A percentile compares a stretch with the other conserved stretches of the same genome.
phyloP scores from a whole-genome alignment of 1,140 invertebrate species.

The Tetragonula clypearis region DNA sequence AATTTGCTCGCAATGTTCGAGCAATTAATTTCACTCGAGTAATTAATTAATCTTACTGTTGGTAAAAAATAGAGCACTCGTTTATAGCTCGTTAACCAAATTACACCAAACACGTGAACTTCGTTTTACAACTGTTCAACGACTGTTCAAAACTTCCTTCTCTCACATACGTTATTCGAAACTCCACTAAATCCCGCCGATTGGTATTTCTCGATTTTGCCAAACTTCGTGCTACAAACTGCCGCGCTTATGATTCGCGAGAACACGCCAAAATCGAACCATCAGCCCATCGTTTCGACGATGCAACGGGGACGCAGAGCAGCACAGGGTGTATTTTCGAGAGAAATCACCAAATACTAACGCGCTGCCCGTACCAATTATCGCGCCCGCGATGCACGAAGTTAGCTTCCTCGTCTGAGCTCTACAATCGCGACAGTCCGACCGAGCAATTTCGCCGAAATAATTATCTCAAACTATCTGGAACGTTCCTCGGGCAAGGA shows the following conservation, averaged over 20 bases:
- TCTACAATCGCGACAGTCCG: background rate
- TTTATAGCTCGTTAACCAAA: background rate
- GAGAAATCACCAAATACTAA: slow-evolving; percentile 7
- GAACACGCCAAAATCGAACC: too few relatives aligned
- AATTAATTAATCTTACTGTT: too few relatives aligned
- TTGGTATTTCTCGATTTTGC: background rate
- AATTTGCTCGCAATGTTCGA: too few relatives aligned
- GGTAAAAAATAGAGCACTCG: too few relatives aligned
- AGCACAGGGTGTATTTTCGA: too few relatives aligned
- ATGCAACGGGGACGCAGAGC: too few relatives aligned
- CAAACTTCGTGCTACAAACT: too few relatives aligned
- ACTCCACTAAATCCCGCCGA: background rate
- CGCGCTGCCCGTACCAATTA: background rate
- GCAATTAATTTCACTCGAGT: background rate
- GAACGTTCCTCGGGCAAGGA: background rate
- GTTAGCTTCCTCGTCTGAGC: background rate
- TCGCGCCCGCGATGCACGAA: background rate
- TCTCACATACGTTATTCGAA: background rate
- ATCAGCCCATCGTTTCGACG: too few relatives aligned
- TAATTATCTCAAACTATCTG: slow-evolving; percentile 4
- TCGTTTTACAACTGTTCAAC: too few relatives aligned
- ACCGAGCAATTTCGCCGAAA: slow-evolving; percentile 27
- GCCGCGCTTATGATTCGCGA: background rate
- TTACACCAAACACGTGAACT: too few relatives aligned
- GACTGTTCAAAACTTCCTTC: too few relatives aligned